Evolutionary conservation across 1,140 invertebrate genomes (phyloP).

Genomic region (Drosophila pseudoananassae): DNA sequence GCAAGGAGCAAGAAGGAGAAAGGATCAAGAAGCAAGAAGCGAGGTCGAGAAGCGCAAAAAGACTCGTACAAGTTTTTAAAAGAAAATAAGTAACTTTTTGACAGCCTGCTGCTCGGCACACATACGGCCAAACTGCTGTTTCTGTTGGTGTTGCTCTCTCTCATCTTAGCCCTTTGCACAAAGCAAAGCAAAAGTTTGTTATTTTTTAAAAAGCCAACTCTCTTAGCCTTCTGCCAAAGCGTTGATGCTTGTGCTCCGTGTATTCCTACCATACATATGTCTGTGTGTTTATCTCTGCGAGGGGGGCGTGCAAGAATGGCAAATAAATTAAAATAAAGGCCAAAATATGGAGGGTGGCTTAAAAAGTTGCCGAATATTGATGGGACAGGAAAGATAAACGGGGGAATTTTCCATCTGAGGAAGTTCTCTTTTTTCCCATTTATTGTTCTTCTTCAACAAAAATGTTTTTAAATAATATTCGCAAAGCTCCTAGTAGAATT

Average conservation of each 20-base stretch:
- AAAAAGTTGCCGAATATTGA: constrained; percentile 54
- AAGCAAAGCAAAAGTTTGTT: constrained; percentile 75
- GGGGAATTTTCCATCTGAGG: constrained; percentile 32
- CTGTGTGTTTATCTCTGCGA: constrained; percentile 23
- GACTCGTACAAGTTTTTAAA: constrained; percentile 80
- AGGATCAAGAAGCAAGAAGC: not conserved
- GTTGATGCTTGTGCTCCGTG: constrained; percentile 19
- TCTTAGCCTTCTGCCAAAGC: constrained; percentile 60
- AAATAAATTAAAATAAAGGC: constrained; percentile 80
- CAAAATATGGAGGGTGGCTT: constrained; percentile 51
- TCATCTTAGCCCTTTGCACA: constrained; percentile 61
- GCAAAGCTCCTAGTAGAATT: not conserved
- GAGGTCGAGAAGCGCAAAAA: constrained; percentile 50
- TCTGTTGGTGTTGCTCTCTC: constrained; percentile 53
- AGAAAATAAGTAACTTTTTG: constrained; percentile 83
- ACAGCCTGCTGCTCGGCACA: constrained; percentile 65
- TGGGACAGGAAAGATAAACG: constrained; percentile 29
- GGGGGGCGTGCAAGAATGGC: constrained; percentile 33
- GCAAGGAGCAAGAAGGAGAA: not conserved
- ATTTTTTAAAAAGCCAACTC: constrained; percentile 72
- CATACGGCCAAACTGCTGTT: constrained; percentile 36
- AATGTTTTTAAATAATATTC: constrained; percentile 11
- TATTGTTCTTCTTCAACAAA: not conserved
- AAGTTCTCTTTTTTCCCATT: constrained; percentile 20
- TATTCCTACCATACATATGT: not conserved